phyloP scores from a whole-genome alignment of 2,888 invertebrate species.

The Drosophila imparisetae region DNA sequence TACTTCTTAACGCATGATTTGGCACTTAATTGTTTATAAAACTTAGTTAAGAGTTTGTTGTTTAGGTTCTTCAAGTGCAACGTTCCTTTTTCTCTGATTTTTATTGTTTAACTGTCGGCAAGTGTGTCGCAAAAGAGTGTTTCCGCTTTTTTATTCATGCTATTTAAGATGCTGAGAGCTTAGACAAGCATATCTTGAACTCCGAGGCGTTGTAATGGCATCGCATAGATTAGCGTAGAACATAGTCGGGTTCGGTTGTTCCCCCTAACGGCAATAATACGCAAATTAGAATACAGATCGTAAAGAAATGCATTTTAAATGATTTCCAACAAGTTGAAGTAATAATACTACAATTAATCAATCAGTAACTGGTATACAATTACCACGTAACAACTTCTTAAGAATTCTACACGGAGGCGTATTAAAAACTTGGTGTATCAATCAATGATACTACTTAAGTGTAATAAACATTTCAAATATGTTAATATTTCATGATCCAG shows the following conservation, averaged over 20 bases:
- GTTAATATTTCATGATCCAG: slow-evolving; percentile 13
- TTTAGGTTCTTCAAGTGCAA: slow-evolving; percentile 31
- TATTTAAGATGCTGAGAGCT: slow-evolving; percentile 45
- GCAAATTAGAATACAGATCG: slow-evolving; percentile 29
- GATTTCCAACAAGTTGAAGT: background rate
- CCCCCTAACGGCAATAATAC: slow-evolving; percentile 3
- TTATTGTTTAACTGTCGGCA: slow-evolving; percentile 14
- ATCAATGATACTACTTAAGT: background rate
- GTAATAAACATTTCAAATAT: background rate
- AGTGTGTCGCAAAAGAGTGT: slow-evolving; percentile 12
- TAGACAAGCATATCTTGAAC: slow-evolving; percentile 35
- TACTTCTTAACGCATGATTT: slow-evolving; percentile 47
- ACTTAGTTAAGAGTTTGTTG: slow-evolving; percentile 2
- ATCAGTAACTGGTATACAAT: background rate
- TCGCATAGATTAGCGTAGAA: background rate
- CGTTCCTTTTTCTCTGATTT: slow-evolving; percentile 6
- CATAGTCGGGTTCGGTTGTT: background rate
- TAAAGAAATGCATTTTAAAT: slow-evolving; percentile 15
- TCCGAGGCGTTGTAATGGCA: slow-evolving; percentile 14
- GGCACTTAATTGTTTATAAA: slow-evolving; percentile 16
- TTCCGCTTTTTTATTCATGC: slow-evolving; percentile 66
- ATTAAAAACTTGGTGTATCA: slow-evolving; percentile 4
- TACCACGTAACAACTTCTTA: background rate
- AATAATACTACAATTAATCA: slow-evolving; percentile 5
- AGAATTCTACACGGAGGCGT: background rate